Conservation (phyloP, 2,113 vertebrate species). For the Chiloscyllium plagiosum region DNA sequence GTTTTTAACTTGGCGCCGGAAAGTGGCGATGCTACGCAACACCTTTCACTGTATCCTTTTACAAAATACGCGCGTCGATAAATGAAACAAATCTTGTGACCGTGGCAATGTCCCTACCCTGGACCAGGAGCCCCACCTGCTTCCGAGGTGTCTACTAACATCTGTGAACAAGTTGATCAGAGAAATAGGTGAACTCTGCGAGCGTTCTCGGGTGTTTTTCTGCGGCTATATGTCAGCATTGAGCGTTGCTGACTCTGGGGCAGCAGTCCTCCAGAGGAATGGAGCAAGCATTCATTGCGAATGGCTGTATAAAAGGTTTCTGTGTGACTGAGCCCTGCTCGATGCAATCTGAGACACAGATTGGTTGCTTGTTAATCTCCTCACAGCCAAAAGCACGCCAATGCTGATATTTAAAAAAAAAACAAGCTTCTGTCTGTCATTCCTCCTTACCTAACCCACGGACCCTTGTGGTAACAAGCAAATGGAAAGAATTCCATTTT, state of each 20-base stretch:
- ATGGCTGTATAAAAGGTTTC: neutral
- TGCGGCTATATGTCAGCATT: neutral
- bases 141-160: no score
- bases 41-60: no score
- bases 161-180: no score
- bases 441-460: neutral
- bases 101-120: no score
- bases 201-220: neutral
- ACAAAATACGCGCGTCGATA: no score
- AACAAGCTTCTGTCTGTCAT: neutral
- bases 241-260: neutral
- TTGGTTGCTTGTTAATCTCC: neutral
- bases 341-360: neutral
- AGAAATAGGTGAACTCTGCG: neutral
- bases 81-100: no score
- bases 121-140: no score
- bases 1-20: no score
- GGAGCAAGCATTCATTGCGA: neutral
- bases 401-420: neutral
- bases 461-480: neutral
- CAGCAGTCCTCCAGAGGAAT: neutral
- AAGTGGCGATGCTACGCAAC: no score
- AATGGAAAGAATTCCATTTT: no score
- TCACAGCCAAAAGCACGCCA: neutral
- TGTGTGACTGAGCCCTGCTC: neutral